These are phyloP conservation scores for Gymnocypris eckloni DNA, from an alignment of 2,797 vertebrate genomes.

Conservation along the genomic window DNA sequence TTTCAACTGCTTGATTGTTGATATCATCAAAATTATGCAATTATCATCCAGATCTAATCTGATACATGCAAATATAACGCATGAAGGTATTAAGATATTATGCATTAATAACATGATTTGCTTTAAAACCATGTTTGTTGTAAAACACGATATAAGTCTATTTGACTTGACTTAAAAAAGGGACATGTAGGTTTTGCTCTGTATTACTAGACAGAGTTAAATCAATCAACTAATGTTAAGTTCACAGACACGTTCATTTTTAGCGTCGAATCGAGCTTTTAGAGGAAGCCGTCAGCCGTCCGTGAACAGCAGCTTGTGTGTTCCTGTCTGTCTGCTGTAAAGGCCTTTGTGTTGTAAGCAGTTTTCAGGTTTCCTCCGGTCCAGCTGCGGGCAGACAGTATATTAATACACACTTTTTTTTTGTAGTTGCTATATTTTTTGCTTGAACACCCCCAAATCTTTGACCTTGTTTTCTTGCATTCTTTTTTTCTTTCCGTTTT, in stretches of 20 bases:
- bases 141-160: neutral
- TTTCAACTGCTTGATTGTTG: neutral
- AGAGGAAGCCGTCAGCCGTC: neutral
- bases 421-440: conserved; percentile 67
- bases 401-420: conserved; percentile 71
- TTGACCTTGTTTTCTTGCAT: conserved; percentile 52
- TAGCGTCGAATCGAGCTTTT: neutral
- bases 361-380: conserved; percentile 63
- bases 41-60: neutral
- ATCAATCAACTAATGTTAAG: neutral
- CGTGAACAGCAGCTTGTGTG: neutral
- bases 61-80: neutral
- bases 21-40: neutral
- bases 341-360: conserved; percentile 74
- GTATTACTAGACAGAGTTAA: neutral
- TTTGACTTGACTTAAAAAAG: neutral
- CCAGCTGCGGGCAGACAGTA: conserved; percentile 70
- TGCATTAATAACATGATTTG: neutral
- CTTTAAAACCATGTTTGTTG: neutral
- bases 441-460: conserved; percentile 44
- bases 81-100: neutral
- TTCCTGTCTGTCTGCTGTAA: conserved; percentile 67
- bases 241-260: neutral
- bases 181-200: neutral
- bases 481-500: conserved; percentile 56